These are phyloP conservation scores for Tetranychus piercei DNA, from an alignment of 2,888 invertebrate genomes.

Conservation along the genomic window DNA sequence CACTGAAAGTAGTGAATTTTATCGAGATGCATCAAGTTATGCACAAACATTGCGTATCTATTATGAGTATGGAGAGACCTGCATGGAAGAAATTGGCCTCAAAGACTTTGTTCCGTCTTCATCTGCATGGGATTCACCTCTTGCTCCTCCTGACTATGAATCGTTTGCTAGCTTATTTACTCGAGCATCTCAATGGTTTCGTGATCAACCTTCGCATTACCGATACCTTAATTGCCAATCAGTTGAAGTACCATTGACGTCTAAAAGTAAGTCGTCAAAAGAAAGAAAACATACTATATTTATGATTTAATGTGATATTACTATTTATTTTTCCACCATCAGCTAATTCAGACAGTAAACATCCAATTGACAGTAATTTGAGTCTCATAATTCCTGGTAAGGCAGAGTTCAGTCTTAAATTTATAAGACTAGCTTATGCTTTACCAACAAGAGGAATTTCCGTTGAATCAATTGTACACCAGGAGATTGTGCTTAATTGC, in stretches of 20 bases:
- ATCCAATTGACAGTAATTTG: background rate
- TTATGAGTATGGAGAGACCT: slow-evolving; percentile 16
- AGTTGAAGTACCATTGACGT: background rate
- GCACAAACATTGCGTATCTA: slow-evolving; percentile 16
- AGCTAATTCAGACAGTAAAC: background rate
- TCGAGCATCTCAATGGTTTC: slow-evolving; percentile 9
- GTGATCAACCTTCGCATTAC: background rate
- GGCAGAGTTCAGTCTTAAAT: background rate
- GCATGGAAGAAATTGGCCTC: slow-evolving; percentile 13
- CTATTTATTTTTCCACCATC: background rate
- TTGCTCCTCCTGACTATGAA: slow-evolving; percentile 18
- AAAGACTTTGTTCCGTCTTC: slow-evolving; percentile 16
- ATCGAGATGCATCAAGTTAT: slow-evolving; percentile 6
- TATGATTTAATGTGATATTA: background rate
- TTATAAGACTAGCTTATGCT: background rate
- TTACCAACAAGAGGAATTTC: background rate
- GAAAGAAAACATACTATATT: background rate
- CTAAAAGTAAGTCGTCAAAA: background rate
- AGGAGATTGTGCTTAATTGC: background rate
- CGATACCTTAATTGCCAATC: slow-evolving; percentile 7
- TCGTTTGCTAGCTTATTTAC: slow-evolving; percentile 12
- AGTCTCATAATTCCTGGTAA: background rate
- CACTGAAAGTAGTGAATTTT: slow-evolving; percentile 7
- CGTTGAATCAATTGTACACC: background rate
- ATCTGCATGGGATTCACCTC: slow-evolving; percentile 18